Conservation (phyloP, 2,888 invertebrate genomes). For the Dryobotodes eremita region DNA sequence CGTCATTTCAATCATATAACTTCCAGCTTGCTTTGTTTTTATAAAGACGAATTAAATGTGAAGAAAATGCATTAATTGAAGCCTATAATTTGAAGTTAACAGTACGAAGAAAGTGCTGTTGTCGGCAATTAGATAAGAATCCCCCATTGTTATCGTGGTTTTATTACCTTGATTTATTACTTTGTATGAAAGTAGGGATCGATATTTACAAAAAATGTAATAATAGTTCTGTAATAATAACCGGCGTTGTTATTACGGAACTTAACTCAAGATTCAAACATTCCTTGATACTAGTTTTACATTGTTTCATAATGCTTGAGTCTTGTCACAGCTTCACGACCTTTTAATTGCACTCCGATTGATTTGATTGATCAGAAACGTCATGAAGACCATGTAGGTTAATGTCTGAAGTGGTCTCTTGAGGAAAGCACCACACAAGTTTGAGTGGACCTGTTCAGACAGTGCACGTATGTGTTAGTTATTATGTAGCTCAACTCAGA, state of each 20-base stretch:
- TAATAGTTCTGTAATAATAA: too few relatives aligned
- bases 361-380: neutral
- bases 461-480: too few relatives aligned
- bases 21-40: slow-evolving; percentile 31
- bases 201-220: too few relatives aligned
- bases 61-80: slow-evolving; percentile 33
- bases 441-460: too few relatives aligned
- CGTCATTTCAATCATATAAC: slow-evolving; percentile 45
- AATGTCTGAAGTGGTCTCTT: too few relatives aligned
- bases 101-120: slow-evolving; percentile 26
- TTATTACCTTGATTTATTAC: neutral
- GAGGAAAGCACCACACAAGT: too few relatives aligned
- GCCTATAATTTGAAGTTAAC: slow-evolving; percentile 10
- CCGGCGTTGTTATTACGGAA: too few relatives aligned
- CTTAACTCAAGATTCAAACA: neutral
- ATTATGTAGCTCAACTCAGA: too few relatives aligned
- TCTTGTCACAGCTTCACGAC: neutral
- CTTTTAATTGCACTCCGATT: neutral
- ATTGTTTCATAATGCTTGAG: neutral
- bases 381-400: too few relatives aligned
- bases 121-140: slow-evolving; percentile 38
- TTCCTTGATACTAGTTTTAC: neutral
- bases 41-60: slow-evolving; percentile 38
- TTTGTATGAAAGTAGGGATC: neutral
- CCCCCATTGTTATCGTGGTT: slow-evolving; percentile 41